phyloP scores from a whole-genome alignment of 2,797 vertebrate genomes.

The Malurus splendens region DNA sequence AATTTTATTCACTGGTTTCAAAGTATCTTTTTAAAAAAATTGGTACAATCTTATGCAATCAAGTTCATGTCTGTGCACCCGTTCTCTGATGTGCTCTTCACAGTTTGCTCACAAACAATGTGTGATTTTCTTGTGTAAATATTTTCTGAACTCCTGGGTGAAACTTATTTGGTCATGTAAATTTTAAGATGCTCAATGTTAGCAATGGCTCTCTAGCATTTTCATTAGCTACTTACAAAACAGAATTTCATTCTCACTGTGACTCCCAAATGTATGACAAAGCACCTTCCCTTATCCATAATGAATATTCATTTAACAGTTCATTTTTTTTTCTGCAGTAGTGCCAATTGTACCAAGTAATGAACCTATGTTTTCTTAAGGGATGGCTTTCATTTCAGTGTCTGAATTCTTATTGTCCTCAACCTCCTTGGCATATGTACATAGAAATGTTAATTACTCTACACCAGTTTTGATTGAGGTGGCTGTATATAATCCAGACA shows the following conservation, averaged over 20 bases:
- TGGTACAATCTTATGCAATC: background rate
- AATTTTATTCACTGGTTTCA: background rate
- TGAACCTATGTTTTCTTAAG: conserved; percentile 3
- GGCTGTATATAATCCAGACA: background rate
- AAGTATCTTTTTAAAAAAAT: background rate
- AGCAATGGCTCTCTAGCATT: background rate
- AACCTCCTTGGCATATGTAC: background rate
- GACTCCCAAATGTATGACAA: background rate
- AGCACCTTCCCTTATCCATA: background rate
- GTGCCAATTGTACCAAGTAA: background rate
- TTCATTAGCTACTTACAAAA: background rate
- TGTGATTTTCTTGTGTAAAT: background rate
- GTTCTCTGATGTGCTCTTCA: background rate
- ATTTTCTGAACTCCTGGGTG: background rate
- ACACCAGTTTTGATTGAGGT: background rate
- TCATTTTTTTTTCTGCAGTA: background rate
- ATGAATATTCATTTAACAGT: background rate
- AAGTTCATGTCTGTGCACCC: background rate
- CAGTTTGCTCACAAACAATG: background rate
- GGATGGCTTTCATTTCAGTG: background rate
- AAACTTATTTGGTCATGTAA: background rate
- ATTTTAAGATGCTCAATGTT: background rate
- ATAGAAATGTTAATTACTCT: background rate
- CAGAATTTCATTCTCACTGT: background rate
- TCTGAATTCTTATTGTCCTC: conserved; percentile 7